phyloP scores from a whole-genome alignment of 2,888 invertebrate species.

The Syritta pipiens region DNA sequence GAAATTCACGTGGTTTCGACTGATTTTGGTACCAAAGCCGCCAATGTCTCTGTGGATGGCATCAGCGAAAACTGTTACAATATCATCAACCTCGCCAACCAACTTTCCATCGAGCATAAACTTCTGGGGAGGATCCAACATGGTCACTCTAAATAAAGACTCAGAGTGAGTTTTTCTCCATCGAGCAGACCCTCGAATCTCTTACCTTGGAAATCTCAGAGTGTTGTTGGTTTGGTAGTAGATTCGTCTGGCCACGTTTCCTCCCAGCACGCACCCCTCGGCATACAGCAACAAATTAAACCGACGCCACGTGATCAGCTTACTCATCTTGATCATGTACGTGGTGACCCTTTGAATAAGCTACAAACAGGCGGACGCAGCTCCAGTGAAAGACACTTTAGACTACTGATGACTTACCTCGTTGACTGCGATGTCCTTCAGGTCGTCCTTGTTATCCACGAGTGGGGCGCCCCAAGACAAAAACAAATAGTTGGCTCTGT shows the following conservation, averaged over 20 bases:
- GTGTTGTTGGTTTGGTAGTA: too few species aligned
- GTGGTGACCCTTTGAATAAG: neutral
- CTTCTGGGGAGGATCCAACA: too few species aligned
- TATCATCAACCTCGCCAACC: neutral
- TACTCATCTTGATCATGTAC: neutral
- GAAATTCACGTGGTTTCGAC: slow-evolving; percentile 80
- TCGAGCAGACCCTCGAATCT: too few species aligned
- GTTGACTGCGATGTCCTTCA: neutral
- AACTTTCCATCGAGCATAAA: too few species aligned
- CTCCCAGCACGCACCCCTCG: neutral
- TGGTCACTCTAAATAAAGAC: too few species aligned
- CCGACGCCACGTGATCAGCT: neutral
- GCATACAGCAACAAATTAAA: neutral
- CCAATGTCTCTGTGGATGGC: neutral
- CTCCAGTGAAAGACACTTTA: neutral
- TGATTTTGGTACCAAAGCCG: neutral
- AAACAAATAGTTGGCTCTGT: neutral
- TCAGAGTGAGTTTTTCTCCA: too few species aligned
- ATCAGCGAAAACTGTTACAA: neutral
- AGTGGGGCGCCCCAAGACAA: neutral
- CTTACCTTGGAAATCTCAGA: too few species aligned
- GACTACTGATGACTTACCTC: neutral
- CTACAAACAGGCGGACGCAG: neutral
- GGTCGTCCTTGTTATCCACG: too few species aligned
- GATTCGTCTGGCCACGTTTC: too few species aligned